Conservation (phyloP, 2,888 invertebrate species). For the Halictus quadricinctus region DNA sequence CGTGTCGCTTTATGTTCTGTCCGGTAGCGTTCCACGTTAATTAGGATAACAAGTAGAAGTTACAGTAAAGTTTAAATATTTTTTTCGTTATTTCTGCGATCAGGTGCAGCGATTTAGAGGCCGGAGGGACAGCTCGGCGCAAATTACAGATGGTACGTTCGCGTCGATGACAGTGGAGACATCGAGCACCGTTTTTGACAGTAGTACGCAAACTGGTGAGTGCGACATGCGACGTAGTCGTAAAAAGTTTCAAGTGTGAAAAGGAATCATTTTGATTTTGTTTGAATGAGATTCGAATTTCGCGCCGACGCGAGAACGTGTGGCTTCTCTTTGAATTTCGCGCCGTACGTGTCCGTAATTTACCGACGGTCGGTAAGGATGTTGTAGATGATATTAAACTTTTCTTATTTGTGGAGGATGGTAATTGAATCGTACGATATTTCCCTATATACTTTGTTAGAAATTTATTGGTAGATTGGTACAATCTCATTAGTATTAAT, state of each 20-base stretch:
- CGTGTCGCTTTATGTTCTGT: not conserved
- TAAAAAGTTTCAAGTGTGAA: not conserved
- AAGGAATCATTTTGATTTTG: not conserved
- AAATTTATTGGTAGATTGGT: not conserved
- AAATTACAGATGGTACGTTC: slow-evolving; percentile 95
- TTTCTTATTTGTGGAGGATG: not conserved
- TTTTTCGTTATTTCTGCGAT: not conserved
- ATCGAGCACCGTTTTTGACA: slow-evolving; percentile 95
- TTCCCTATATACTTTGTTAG: not conserved
- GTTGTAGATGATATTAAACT: not conserved
- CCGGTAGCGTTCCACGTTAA: not conserved
- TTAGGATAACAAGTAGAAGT: not conserved
- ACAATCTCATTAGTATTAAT: no score
- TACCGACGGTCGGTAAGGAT: not conserved
- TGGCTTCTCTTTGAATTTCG: slow-evolving; percentile 1
- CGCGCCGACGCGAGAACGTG: not conserved
- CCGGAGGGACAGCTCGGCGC: slow-evolving; percentile 92
- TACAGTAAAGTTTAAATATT: not conserved
- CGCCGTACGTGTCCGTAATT: not conserved
- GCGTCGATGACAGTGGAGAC: slow-evolving; percentile 97
- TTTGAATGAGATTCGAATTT: not conserved
- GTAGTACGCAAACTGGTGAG: slow-evolving; percentile 96
- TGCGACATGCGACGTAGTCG: slow-evolving; percentile 56
- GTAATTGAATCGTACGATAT: not conserved
- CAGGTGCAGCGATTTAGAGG: slow-evolving; percentile 85